Conservation (phyloP, 2,113 vertebrate genomes). For the Mus spicilegus region DNA sequence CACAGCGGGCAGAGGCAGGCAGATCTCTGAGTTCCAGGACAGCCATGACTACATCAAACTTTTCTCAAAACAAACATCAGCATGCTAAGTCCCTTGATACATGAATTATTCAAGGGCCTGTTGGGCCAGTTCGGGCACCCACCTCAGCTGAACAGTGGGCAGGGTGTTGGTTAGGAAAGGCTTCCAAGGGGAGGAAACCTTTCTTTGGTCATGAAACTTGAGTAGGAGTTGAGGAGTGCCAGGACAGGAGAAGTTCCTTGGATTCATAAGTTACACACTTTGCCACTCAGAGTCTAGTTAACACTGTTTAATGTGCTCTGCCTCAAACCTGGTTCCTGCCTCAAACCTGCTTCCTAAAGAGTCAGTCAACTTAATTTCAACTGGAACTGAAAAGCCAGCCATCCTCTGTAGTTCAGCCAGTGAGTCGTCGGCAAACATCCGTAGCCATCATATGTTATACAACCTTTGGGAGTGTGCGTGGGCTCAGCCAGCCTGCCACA, state of each 20-base stretch:
- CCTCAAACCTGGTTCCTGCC: not conserved
- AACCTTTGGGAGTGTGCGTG: not conserved
- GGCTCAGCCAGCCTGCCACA: not conserved
- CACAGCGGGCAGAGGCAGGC: not conserved
- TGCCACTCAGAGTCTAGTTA: not conserved
- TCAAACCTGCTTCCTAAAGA: not conserved
- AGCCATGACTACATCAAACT: not conserved
- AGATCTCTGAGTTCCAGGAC: not conserved
- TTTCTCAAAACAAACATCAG: not conserved
- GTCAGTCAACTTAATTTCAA: not conserved
- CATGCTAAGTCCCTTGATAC: not conserved
- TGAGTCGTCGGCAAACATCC: slow-evolving; percentile 13
- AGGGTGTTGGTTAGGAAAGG: not conserved
- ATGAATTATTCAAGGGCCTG: not conserved
- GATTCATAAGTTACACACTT: not conserved
- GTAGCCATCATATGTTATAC: not conserved
- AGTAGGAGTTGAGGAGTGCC: slow-evolving; percentile 9
- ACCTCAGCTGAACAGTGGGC: not conserved
- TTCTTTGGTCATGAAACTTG: slow-evolving; percentile 49
- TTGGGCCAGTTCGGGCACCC: not conserved
- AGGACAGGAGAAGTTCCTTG: not conserved
- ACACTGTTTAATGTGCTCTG: not conserved
- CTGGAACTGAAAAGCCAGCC: not conserved
- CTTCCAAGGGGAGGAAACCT: not conserved
- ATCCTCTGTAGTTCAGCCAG: not conserved